Evolutionary conservation across 2,797 vertebrate species (phyloP).

Genomic region (Enteromius unitaeniatus): DNA sequence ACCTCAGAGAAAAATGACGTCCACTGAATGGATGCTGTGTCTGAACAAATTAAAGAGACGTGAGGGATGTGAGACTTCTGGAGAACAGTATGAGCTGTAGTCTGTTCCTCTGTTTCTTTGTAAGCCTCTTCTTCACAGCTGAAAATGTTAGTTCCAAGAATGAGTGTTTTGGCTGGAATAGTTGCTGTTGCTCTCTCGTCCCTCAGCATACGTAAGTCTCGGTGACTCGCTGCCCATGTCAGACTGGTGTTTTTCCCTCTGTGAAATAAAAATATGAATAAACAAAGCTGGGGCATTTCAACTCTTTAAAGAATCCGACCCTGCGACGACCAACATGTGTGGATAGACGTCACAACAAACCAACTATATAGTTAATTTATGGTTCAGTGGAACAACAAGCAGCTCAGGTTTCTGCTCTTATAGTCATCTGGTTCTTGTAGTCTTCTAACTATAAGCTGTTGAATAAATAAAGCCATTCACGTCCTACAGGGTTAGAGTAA

Average conservation of each 20-base stretch:
- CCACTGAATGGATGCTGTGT: background rate
- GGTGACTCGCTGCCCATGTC: constrained; percentile 59
- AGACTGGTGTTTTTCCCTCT: constrained; percentile 59
- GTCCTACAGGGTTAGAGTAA: constrained; percentile 67
- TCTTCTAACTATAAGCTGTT: constrained; percentile 65
- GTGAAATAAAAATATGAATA: constrained; percentile 50
- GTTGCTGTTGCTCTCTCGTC: constrained; percentile 32
- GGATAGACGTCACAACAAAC: constrained; percentile 73
- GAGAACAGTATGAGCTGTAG: constrained; percentile 13
- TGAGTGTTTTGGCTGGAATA: constrained; percentile 52
- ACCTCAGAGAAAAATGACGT: background rate
- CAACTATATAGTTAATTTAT: constrained; percentile 72
- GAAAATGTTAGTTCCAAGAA: constrained; percentile 60
- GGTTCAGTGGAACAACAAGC: constrained; percentile 58
- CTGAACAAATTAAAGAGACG: background rate
- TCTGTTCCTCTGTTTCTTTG: background rate
- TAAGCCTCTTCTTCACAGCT: constrained; percentile 5
- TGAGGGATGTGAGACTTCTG: background rate
- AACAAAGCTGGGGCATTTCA: constrained; percentile 55
- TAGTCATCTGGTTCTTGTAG: constrained; percentile 63
- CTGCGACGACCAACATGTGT: constrained; percentile 61
- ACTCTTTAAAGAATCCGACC: constrained; percentile 61
- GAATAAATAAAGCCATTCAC: constrained; percentile 63
- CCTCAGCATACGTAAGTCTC: constrained; percentile 64
- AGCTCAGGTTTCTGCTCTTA: constrained; percentile 46